Percentiles rank a stretch among this genome's conserved stretches.
phyloP scores from a whole-genome alignment of 2,113 vertebrate species.

The Smithornis capensis region DNA sequence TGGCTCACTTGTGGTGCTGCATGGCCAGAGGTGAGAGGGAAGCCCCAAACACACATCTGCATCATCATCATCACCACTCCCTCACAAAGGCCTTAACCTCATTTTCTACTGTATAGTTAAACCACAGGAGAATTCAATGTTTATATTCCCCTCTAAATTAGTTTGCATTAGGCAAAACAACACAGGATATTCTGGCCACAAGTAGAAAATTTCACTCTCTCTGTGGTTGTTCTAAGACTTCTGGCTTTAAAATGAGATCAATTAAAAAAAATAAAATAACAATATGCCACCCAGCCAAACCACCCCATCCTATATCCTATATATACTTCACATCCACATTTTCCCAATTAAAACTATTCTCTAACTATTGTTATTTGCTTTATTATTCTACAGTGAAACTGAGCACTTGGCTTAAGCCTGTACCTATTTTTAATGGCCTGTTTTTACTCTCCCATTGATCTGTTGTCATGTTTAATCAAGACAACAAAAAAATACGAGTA shows the following conservation, averaged over 20 bases:
- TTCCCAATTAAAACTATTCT: neutral
- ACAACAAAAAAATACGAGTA: neutral
- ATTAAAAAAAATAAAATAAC: neutral
- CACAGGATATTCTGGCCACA: neutral
- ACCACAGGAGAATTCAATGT: neutral
- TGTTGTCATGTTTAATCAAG: conserved; percentile 51
- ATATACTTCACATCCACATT: neutral
- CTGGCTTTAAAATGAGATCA: neutral
- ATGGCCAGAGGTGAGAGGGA: neutral
- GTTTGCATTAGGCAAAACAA: neutral
- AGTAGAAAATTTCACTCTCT: neutral
- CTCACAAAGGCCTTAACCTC: neutral
- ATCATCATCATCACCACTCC: neutral
- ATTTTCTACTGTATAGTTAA: neutral
- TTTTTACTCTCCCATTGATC: conserved; percentile 37
- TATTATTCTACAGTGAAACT: neutral
- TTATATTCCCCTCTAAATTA: neutral
- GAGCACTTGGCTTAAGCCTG: neutral
- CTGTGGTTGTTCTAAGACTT: neutral
- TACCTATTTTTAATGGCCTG: conserved; percentile 1
- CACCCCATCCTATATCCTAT: neutral
- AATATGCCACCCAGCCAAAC: neutral
- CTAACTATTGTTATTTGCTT: neutral
- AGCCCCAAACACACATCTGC: neutral
- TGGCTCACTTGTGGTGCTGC: neutral